A percentile compares a stretch with the other conserved stretches of the same genome.
These are phyloP conservation scores for Fragum whitleyi DNA, from an alignment of 2,888 invertebrate genomes.

Conservation along the genomic window DNA sequence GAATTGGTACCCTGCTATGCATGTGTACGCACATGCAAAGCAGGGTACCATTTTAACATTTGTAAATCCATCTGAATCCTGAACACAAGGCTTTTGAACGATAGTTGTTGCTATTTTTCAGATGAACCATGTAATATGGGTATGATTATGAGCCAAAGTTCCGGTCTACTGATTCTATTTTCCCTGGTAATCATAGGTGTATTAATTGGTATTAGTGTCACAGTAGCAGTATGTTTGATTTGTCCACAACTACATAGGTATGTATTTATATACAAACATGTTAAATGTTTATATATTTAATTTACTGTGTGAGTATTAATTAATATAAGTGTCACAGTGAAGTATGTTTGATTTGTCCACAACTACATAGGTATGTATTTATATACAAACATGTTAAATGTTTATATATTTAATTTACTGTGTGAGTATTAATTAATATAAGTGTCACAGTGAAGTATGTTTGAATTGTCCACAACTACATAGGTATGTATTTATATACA, in stretches of 20 bases:
- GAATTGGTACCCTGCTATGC: no score
- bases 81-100: no score
- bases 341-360: slow-evolving; percentile 10
- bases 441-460: slow-evolving; percentile 14
- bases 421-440: background rate
- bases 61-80: no score
- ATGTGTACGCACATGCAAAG: no score
- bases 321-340: slow-evolving; percentile 15
- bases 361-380: background rate
- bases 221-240: slow-evolving; percentile 12
- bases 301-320: background rate
- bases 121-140: slow-evolving; percentile 20
- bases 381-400: background rate
- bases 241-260: slow-evolving; percentile 13
- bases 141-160: slow-evolving; percentile 6
- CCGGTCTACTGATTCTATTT: slow-evolving; percentile 13
- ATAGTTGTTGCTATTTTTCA: no score
- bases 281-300: no score
- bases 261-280: background rate
- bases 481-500: background rate
- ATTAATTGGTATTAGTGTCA: slow-evolving; percentile 19
- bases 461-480: slow-evolving; percentile 11
- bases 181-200: slow-evolving; percentile 10
- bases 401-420: background rate
- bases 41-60: no score